Evolutionary conservation across 2,797 vertebrate genomes (phyloP).

Genomic region (Scyliorhinus canicula): DNA sequence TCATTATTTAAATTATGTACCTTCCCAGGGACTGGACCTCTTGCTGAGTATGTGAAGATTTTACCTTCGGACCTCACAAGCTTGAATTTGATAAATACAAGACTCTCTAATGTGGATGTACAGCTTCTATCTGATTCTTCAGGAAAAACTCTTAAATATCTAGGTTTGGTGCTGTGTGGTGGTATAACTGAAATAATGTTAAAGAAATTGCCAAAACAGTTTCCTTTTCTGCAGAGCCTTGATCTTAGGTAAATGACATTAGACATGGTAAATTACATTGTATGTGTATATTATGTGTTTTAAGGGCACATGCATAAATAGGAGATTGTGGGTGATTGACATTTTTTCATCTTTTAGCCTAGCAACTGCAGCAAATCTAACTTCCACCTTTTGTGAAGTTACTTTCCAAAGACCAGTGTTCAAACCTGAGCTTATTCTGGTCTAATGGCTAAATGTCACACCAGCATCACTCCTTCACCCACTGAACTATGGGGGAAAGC

Average conservation of each 20-base stretch:
- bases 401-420: neutral
- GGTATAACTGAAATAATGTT: constrained; percentile 42
- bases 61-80: neutral
- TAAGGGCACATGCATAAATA: neutral
- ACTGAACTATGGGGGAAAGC: neutral
- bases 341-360: neutral
- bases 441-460: neutral
- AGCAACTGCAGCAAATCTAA: neutral
- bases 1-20: neutral
- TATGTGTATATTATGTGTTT: neutral
- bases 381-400: neutral
- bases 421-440: neutral
- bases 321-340: neutral
- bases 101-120: constrained; percentile 22
- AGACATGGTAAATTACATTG: too few relatives aligned
- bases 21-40: constrained; percentile 14
- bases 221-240: constrained; percentile 44
- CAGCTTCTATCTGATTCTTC: constrained; percentile 30
- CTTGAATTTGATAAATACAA: neutral
- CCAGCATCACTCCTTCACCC: neutral
- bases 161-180: constrained; percentile 42
- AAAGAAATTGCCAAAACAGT: constrained; percentile 43
- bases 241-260: constrained; percentile 43
- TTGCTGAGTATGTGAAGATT: constrained; percentile 14
- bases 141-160: constrained; percentile 38